Percentiles rank a stretch among this genome's conserved stretches.
These are phyloP conservation scores for Muraenolepis orangiensis DNA, from an alignment of 2,797 vertebrate species.

Conservation along the genomic window DNA sequence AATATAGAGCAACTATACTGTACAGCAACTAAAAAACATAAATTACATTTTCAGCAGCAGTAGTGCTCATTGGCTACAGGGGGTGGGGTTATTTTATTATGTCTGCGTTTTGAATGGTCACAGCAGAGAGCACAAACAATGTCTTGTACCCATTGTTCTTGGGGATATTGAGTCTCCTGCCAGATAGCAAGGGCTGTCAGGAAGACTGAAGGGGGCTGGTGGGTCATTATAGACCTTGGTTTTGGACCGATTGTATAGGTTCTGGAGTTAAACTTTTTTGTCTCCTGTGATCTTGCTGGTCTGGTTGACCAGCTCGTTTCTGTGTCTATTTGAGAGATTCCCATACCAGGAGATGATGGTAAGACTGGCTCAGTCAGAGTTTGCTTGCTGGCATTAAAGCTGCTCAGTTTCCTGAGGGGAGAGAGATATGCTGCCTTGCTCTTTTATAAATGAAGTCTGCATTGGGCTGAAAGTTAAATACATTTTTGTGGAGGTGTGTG, in stretches of 20 bases:
- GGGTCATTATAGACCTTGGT: neutral
- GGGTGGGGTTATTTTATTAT: too few species aligned
- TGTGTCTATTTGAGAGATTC: neutral
- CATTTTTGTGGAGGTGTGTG: too few species aligned
- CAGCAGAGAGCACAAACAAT: too few species aligned
- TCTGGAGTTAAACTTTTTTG: neutral
- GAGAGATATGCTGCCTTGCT: neutral
- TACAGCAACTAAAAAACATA: too few species aligned
- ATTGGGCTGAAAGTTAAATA: neutral
- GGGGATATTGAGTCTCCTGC: neutral
- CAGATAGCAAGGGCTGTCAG: neutral
- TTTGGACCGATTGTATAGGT: neutral
- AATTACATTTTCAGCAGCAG: too few species aligned
- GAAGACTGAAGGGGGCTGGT: neutral
- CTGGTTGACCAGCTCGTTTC: neutral
- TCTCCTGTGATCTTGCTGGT: neutral
- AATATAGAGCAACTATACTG: too few species aligned
- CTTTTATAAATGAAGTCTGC: neutral
- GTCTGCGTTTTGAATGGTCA: too few species aligned
- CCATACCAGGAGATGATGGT: neutral
- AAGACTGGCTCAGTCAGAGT: neutral
- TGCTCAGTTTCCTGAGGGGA: neutral
- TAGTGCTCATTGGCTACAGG: too few species aligned
- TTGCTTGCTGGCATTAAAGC: neutral
- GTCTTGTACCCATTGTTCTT: neutral